Evolutionary conservation across 2,113 vertebrate species (phyloP).

Genomic region (Garra rufa): DNA sequence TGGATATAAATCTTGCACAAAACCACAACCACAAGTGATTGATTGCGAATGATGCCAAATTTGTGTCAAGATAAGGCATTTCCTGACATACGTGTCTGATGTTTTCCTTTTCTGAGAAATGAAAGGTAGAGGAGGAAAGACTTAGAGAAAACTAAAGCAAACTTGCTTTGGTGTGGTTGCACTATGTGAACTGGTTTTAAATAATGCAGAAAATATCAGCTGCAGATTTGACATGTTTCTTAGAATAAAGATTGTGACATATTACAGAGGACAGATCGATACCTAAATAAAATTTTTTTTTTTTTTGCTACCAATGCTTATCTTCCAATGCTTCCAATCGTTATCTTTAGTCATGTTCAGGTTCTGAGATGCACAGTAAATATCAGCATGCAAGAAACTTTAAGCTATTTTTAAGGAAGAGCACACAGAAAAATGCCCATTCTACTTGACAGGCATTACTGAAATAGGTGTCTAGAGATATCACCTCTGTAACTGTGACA

Average conservation of each 20-base stretch:
- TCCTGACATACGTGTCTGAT: slow-evolving; percentile 6
- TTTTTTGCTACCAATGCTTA: no score
- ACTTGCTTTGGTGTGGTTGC: slow-evolving; percentile 21
- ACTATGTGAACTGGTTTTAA: neutral
- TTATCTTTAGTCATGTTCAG: no score
- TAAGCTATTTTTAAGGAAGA: neutral
- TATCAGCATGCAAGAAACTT: neutral
- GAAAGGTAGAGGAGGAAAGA: neutral
- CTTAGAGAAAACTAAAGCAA: neutral
- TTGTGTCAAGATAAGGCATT: neutral
- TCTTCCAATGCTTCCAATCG: no score
- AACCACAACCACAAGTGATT: neutral
- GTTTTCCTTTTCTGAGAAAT: slow-evolving; percentile 34
- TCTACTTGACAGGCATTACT: neutral
- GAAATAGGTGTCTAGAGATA: neutral
- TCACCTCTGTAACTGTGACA: neutral
- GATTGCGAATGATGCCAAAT: neutral
- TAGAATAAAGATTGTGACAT: neutral
- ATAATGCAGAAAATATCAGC: neutral
- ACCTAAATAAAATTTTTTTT: no score
- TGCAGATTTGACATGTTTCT: neutral
- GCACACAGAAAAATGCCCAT: neutral
- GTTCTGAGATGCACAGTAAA: neutral
- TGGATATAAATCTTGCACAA: neutral
- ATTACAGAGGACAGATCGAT: no score